Evolutionary conservation across 2,888 invertebrate species (phyloP).

Genomic region (Bellardia bayeri): DNA sequence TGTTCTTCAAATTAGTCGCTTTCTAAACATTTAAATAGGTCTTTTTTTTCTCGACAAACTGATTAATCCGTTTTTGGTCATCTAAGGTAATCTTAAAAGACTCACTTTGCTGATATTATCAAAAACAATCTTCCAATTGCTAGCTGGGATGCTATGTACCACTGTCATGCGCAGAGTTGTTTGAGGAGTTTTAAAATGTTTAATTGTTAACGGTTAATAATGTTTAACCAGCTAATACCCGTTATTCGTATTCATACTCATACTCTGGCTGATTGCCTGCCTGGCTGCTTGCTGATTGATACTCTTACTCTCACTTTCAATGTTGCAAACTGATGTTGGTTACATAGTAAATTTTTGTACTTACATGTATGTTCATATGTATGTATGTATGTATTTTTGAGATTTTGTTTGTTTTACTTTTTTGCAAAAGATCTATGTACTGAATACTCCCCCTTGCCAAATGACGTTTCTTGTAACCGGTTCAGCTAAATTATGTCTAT

Average conservation of each 20-base stretch:
- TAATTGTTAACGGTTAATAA: slow-evolving; percentile 62
- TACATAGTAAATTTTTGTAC: background rate
- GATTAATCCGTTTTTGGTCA: too few species aligned
- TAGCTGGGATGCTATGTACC: too few species aligned
- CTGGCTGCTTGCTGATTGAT: background rate
- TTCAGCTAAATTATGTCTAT: slow-evolving; percentile 33
- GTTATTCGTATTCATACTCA: slow-evolving; percentile 51
- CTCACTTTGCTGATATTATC: too few species aligned
- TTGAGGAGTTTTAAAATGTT: slow-evolving; percentile 49
- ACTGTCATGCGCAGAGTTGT: slow-evolving; percentile 55
- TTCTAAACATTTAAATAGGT: too few species aligned
- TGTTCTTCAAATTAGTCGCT: too few species aligned
- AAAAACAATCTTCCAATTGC: too few species aligned
- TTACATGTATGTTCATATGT: background rate
- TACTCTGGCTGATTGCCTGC: background rate
- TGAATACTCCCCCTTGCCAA: slow-evolving; percentile 27
- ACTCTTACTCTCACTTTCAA: slow-evolving; percentile 71
- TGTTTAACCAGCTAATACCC: slow-evolving; percentile 49
- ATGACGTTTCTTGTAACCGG: slow-evolving; percentile 69
- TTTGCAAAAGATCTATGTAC: background rate
- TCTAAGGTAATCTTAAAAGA: too few species aligned
- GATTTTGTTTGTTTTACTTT: background rate
- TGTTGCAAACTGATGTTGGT: slow-evolving; percentile 47
- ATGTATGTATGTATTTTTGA: background rate
- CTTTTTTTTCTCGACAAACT: too few species aligned